A percentile compares a stretch with the other conserved stretches of the same genome.
Conservation (phyloP, 1,140 invertebrate genomes). For the Artemia franciscana region DNA sequence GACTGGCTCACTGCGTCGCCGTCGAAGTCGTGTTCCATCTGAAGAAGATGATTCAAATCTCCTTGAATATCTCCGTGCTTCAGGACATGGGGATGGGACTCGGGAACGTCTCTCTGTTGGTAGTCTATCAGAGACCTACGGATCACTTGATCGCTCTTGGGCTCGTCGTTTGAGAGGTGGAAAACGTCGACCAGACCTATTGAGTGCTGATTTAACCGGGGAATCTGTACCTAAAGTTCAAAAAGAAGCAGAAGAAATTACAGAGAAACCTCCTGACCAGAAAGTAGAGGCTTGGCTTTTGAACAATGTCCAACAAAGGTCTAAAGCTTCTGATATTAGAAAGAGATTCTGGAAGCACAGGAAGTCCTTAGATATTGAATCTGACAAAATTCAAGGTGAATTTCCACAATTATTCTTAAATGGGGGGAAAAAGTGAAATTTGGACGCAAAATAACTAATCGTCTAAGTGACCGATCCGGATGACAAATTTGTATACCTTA, state of each 20-base stretch:
- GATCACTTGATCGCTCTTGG: slow-evolving; percentile 51
- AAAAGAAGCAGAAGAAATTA: background rate
- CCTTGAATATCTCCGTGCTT: slow-evolving; percentile 53
- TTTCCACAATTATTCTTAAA: slow-evolving; percentile 7
- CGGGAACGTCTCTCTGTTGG: slow-evolving; percentile 64
- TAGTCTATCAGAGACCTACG: slow-evolving; percentile 25
- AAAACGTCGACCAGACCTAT: slow-evolving; percentile 36
- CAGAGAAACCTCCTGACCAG: slow-evolving; percentile 43
- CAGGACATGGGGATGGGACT: slow-evolving; percentile 36
- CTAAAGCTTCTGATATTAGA: slow-evolving; percentile 21
- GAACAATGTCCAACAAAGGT: slow-evolving; percentile 59
- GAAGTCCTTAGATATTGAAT: slow-evolving; percentile 18
- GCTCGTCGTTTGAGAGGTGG: slow-evolving; percentile 46
- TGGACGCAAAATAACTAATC: no score
- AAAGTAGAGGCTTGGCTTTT: slow-evolving; percentile 76
- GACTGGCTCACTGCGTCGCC: slow-evolving; percentile 53
- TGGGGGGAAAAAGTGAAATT: slow-evolving; percentile 5
- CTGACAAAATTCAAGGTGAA: background rate
- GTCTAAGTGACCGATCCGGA: no score
- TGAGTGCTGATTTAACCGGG: slow-evolving; percentile 38
- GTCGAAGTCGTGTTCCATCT: slow-evolving; percentile 50
- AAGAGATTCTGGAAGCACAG: slow-evolving; percentile 7
- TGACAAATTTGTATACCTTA: no score
- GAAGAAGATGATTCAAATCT: slow-evolving; percentile 61
- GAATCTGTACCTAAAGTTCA: slow-evolving; percentile 17